phyloP scores from a whole-genome alignment of 2,113 vertebrate genomes.

The Castor canadensis region DNA sequence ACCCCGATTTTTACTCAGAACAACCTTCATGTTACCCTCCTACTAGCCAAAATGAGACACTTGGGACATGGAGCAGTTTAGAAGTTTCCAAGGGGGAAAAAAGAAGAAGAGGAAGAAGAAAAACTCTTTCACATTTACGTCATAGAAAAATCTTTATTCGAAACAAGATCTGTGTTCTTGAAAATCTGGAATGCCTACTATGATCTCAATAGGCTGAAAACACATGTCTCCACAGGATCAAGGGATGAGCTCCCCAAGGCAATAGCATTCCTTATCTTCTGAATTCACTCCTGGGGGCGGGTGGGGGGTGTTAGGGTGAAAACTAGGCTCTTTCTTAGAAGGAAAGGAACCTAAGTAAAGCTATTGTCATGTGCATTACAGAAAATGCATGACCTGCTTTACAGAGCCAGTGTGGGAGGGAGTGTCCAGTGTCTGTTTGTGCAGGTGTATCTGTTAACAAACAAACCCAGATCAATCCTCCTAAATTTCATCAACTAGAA shows the following conservation, averaged over 20 bases:
- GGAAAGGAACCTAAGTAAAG: constrained; percentile 15
- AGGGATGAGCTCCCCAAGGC: not conserved
- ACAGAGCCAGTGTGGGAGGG: not conserved
- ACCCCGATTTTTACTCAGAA: not conserved
- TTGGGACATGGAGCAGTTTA: not conserved
- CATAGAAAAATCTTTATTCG: not conserved
- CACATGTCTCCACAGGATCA: not conserved
- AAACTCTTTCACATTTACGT: not conserved
- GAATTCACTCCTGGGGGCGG: not conserved
- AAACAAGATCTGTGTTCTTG: not conserved
- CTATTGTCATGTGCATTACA: not conserved
- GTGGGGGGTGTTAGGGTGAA: not conserved
- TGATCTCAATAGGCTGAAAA: constrained; percentile 30
- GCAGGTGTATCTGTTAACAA: constrained; percentile 30
- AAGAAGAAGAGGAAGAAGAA: no score
- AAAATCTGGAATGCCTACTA: not conserved
- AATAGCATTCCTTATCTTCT: not conserved
- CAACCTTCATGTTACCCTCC: not conserved
- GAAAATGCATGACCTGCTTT: not conserved
- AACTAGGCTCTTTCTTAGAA: constrained; percentile 35
- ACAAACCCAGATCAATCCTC: constrained; percentile 37
- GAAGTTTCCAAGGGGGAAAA: not conserved
- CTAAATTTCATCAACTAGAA: constrained; percentile 29
- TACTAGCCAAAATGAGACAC: not conserved
- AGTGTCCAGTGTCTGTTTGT: not conserved